These are phyloP conservation scores for Chlorocebus sabaeus DNA, from an alignment of 2,113 vertebrate genomes.

Conservation along the genomic window DNA sequence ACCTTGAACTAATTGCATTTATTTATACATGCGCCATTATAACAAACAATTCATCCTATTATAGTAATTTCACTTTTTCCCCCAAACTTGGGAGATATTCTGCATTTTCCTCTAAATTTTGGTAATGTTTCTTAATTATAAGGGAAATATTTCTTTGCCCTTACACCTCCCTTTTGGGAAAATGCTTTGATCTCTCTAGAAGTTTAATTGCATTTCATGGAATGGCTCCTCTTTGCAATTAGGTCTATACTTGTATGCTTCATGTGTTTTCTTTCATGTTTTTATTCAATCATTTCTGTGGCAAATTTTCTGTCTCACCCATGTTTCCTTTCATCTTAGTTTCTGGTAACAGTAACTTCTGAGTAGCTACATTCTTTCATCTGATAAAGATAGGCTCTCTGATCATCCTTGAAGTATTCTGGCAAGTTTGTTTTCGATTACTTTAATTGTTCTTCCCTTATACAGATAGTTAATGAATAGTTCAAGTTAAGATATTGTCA, in stretches of 20 bases:
- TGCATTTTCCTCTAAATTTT: conserved; percentile 62
- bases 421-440: conserved; percentile 56
- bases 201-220: conserved; percentile 81
- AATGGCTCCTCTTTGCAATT: conserved; percentile 78
- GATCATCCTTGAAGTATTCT: conserved; percentile 60
- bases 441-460: conserved; percentile 70
- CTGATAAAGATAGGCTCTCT: conserved; percentile 47
- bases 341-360: conserved; percentile 69
- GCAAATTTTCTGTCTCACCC: conserved; percentile 68
- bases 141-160: conserved; percentile 51
- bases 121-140: conserved; percentile 65
- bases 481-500: conserved; percentile 49
- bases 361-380: conserved; percentile 53
- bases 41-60: conserved; percentile 36
- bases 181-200: conserved; percentile 81
- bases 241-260: conserved; percentile 60
- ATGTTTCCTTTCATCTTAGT: conserved; percentile 56
- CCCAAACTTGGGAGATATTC: background rate
- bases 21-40: background rate
- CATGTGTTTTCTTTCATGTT: conserved; percentile 78
- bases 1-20: conserved; percentile 69
- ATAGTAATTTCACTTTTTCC: conserved; percentile 31
- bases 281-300: conserved; percentile 72
- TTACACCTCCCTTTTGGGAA: conserved; percentile 67
- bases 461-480: conserved; percentile 25